Base-by-base conservation (phyloP, 1,140 invertebrate species). In the Trichomalopsis sarcophagae region DNA sequence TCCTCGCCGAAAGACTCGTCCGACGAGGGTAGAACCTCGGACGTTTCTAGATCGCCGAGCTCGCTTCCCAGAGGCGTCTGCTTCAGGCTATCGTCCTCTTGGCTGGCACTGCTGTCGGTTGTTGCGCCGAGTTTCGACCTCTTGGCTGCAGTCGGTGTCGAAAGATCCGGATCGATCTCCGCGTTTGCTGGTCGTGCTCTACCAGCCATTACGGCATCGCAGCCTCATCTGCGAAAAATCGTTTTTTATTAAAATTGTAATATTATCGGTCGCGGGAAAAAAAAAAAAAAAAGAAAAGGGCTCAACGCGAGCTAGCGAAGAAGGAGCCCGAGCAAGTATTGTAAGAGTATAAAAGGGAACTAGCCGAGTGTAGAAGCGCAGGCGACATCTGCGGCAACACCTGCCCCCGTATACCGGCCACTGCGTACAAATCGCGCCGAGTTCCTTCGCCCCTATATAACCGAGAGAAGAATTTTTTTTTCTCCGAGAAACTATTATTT, bases 151-250 rank as follows among this genome's bases (percentile, higher is more conserved):
- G 86, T 11, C 87, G 88, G 14, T 84, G 83, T 69, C 21, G 91
- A 87, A 66, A 89, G 84, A 81, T 91, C 90, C n/a, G 88, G 87
- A 87, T 86, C 84, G 86, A 89, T 88, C 88, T 91, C 91, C 77
- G 87, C 86, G 84, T 84, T 90, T 85, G 89, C 87, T 84, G 88
- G 89, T 86, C 90, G 89, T 33, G 89, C 88, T 82, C 88, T 92
- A 80, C 89, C 90, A 76, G 91, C 91, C 91, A 92, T 92, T 89
- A 92, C 91, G 87, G 89, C 91, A 92, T 91, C 73, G 89, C 87
- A 87, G 77, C 80, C 84, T 88, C 75, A 87, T 86, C 91, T 91
- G 79, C 73, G 79, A 84, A 17, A 80, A 62, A 23, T 21, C 55
- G 17, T 62, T 62, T 62, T 27, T 62, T 62, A 44, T 44, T 44